phyloP scores from a whole-genome alignment of 2,888 invertebrate species.

The Apamea epomidion region DNA sequence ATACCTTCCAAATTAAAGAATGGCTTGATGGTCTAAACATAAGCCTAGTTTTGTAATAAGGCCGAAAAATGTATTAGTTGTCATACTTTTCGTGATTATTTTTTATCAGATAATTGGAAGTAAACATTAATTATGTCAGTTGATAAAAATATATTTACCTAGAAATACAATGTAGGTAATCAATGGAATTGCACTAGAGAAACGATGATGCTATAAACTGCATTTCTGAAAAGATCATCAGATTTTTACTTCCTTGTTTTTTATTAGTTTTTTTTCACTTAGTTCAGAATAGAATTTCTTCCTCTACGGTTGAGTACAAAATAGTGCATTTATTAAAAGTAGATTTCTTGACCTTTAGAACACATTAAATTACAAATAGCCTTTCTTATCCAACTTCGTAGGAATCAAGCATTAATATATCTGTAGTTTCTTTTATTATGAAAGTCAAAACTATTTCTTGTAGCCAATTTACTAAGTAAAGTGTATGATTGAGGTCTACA shows the following conservation, averaged over 20 bases:
- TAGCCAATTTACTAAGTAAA: conserved; percentile 35
- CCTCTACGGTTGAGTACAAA: too few relatives aligned
- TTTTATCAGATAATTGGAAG: neutral
- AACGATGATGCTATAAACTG: neutral
- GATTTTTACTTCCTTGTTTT: neutral
- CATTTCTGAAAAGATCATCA: neutral
- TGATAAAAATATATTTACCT: neutral
- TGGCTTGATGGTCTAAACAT: too few relatives aligned
- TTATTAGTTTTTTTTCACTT: neutral
- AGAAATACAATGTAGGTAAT: neutral
- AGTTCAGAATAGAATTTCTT: neutral
- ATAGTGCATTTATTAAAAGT: neutral
- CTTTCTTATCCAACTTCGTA: neutral
- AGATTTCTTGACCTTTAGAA: neutral
- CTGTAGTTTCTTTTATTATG: conserved; percentile 5
- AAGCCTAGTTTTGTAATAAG: too few relatives aligned
- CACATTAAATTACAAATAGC: neutral
- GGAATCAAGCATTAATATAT: neutral
- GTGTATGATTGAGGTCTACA: conserved; percentile 63
- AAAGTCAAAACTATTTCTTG: conserved; percentile 2
- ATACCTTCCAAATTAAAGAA: too few relatives aligned
- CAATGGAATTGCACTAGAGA: neutral
- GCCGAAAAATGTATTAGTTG: neutral
- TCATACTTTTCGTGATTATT: neutral
- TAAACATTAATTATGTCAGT: neutral